phyloP scores from a whole-genome alignment of 2,113 vertebrate species.

The Vidua chalybeata region DNA sequence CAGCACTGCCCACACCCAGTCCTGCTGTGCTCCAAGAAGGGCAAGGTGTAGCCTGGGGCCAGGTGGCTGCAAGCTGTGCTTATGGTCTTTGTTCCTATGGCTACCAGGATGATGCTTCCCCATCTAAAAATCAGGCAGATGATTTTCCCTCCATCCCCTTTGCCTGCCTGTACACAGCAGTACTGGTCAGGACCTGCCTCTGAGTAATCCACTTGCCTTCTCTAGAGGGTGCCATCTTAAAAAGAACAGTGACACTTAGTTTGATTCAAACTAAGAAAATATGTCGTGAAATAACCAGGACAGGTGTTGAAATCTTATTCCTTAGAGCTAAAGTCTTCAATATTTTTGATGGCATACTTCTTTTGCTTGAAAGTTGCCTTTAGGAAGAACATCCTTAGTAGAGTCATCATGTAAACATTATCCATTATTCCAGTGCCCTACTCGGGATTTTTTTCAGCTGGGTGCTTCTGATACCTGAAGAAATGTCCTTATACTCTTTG shows the following conservation, averaged over 20 bases:
- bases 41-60: not conserved
- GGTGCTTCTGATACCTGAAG: not conserved
- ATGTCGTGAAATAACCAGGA: not conserved
- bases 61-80: not conserved
- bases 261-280: not conserved
- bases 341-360: not conserved
- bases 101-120: not conserved
- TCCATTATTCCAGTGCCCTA: not conserved
- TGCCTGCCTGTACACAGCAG: not conserved
- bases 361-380: not conserved
- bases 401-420: not conserved
- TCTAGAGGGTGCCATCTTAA: not conserved
- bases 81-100: not conserved
- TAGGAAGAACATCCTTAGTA: not conserved
- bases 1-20: not conserved
- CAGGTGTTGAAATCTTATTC: not conserved
- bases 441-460: not conserved
- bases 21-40: not conserved
- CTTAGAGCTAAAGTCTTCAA: not conserved
- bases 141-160: not conserved
- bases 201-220: constrained; percentile 3
- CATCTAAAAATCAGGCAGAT: not conserved
- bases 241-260: not conserved
- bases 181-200: not conserved
- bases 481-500: not conserved